Conservation (phyloP, 2,888 invertebrate genomes). For the Latrodectus elegans region DNA sequence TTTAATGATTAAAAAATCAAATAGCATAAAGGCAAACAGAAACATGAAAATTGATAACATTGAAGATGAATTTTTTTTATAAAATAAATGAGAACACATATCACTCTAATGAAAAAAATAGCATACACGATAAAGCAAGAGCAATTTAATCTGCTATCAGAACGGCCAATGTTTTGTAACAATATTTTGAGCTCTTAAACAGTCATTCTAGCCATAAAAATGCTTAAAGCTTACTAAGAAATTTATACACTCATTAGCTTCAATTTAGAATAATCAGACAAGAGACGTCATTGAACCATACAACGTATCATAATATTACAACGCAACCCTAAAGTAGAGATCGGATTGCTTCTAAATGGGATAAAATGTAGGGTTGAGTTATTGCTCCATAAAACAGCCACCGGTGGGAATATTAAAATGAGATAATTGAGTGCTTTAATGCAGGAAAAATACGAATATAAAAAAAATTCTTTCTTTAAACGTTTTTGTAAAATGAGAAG, state of each 20-base stretch:
- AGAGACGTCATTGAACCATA: slow-evolving; percentile 21
- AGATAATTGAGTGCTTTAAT: slow-evolving; percentile 64
- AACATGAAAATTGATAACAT: too few relatives aligned
- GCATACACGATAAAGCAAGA: too few relatives aligned
- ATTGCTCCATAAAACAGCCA: slow-evolving; percentile 53
- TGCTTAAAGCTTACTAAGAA: slow-evolving; percentile 1
- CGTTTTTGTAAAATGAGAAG: slow-evolving; percentile 41
- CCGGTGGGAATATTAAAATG: slow-evolving; percentile 60
- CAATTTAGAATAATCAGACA: slow-evolving; percentile 40
- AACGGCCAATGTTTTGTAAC: too few relatives aligned
- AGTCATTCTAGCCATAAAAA: too few relatives aligned
- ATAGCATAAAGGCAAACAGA: too few relatives aligned
- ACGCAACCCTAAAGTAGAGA: slow-evolving; percentile 5
- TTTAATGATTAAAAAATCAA: too few relatives aligned
- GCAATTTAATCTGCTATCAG: too few relatives aligned
- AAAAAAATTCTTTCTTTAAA: slow-evolving; percentile 23
- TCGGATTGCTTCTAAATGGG: slow-evolving; percentile 31
- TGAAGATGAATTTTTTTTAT: too few relatives aligned
- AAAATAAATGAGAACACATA: too few relatives aligned
- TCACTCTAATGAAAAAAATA: too few relatives aligned
- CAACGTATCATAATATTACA: slow-evolving; percentile 25
- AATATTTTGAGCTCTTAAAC: too few relatives aligned
- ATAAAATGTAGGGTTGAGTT: slow-evolving; percentile 46
- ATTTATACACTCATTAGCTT: slow-evolving; percentile 43
- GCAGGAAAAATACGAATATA: slow-evolving; percentile 31